phyloP scores from a whole-genome alignment of 2,888 invertebrate species.

The Caradrina clavipalpis region DNA sequence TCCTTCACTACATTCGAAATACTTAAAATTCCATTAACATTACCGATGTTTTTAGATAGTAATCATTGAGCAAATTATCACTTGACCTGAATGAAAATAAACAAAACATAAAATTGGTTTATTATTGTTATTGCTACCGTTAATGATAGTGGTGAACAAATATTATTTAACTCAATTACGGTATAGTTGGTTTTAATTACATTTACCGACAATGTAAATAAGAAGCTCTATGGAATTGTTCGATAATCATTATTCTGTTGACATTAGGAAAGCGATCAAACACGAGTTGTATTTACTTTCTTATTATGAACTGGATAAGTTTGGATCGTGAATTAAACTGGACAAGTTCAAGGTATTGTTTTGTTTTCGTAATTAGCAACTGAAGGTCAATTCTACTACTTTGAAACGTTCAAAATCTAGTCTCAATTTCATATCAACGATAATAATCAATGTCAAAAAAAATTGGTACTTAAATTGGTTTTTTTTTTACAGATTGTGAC shows the following conservation, averaged over 20 bases:
- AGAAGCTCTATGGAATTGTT: slow-evolving; percentile 22
- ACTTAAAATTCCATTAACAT: slow-evolving; percentile 30
- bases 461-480: no score
- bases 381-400: no score
- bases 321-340: neutral
- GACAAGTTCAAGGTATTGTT: neutral
- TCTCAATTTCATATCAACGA: no score
- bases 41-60: slow-evolving; percentile 26
- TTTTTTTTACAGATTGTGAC: no score
- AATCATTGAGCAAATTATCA: slow-evolving; percentile 23
- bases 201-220: slow-evolving; percentile 15
- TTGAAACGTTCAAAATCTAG: no score
- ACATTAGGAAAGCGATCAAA: slow-evolving; percentile 6
- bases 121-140: slow-evolving; percentile 40
- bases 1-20: slow-evolving; percentile 3
- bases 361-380: neutral
- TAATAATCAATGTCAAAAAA: no score
- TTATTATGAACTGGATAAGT: slow-evolving; percentile 7
- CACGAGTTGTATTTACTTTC: slow-evolving; percentile 16
- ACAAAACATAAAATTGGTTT: slow-evolving; percentile 35
- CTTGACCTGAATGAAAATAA: slow-evolving; percentile 49
- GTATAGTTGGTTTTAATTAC: slow-evolving; percentile 1
- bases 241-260: slow-evolving; percentile 9
- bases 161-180: slow-evolving; percentile 23
- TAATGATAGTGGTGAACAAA: slow-evolving; percentile 15